phyloP scores from a whole-genome alignment of 1,140 invertebrate genomes.

The Phocides pigmalion region DNA sequence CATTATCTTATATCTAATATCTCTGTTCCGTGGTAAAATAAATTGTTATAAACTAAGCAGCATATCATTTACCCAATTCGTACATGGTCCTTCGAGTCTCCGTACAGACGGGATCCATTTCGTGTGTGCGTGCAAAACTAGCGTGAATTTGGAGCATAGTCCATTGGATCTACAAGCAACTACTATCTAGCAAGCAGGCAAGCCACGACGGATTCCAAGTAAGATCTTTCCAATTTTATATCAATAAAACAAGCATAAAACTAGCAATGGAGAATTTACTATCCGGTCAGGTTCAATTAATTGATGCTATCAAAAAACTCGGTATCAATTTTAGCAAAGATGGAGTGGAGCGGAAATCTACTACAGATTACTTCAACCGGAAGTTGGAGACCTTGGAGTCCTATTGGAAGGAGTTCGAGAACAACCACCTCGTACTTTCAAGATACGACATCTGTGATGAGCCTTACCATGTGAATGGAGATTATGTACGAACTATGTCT shows the following conservation, averaged over 20 bases:
- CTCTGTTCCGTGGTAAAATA: too few species aligned
- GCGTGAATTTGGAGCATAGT: not conserved
- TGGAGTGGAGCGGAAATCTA: not conserved
- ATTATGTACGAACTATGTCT: not conserved
- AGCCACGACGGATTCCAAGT: not conserved
- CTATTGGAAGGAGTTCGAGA: conserved; percentile 3
- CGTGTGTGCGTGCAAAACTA: conserved; percentile 8
- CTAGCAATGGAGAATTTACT: conserved; percentile 11
- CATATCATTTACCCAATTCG: too few species aligned
- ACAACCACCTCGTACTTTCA: conserved; percentile 2
- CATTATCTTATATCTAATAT: too few species aligned
- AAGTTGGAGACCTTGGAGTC: conserved; percentile 6
- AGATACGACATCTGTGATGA: conserved; percentile 12
- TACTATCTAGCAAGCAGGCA: not conserved
- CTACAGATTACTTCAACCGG: not conserved
- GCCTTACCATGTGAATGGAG: conserved; percentile 2
- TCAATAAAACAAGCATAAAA: not conserved
- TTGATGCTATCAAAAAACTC: not conserved
- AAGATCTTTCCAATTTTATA: conserved; percentile 12
- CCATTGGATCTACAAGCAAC: not conserved
- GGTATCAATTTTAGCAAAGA: conserved; percentile 3
- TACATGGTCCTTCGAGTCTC: too few species aligned
- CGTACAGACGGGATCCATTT: not conserved
- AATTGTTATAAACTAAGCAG: too few species aligned
- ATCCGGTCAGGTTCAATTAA: not conserved